Base-by-base conservation (phyloP, 2,797 vertebrate genomes). In the Scomberomorus guttatus region DNA sequence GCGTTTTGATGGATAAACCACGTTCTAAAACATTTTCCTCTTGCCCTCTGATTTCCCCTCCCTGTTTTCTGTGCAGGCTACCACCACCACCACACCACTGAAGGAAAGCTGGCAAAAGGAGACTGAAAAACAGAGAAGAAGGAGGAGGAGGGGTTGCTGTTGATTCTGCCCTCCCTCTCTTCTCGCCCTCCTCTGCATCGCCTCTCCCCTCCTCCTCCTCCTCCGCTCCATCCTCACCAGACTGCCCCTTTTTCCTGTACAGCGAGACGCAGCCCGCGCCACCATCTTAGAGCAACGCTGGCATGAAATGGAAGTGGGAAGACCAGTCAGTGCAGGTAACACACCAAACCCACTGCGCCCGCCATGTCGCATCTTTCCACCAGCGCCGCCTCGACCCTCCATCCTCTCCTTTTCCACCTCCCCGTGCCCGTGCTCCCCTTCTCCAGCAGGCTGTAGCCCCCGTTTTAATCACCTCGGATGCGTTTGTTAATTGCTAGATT, bases 211-310 rank as follows among this genome's bases (percentile, higher is more conserved):
- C 70, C 76, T 75, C 84, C 66, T 87, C 77, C 86, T 89, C 90
- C 86, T 90, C 72, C 81, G 72, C 93, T 93, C 87, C 91, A 90
- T 92, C 93, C 90, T 89, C 86, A 85, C 92, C 89, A 84, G 85
- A 85, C 93, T 94, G 94, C 94, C 94, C 93, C 89, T 93, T 94
- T 91, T 91, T 86, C 93, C 91, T 89, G 90, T 90, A 86, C 91
- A 89, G 88, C 75, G 37, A 93, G 90, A 93, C 83, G 90, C 95
- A 93, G 92, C 86, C 90, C 70, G 84, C 87, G 91, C 95, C 95
- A 94, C 95, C 95, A 96, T 96, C 94, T 96, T 96, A 96, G 92
- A 94, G 92, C 88, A 84, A 91, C 70, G 72, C 92, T 94, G 95
- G 93, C 94, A 94, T 84, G 92, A 95, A 95, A 96, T 95, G 95